phyloP scores from a whole-genome alignment of 2,888 invertebrate species.

The Parelbella ahira region DNA sequence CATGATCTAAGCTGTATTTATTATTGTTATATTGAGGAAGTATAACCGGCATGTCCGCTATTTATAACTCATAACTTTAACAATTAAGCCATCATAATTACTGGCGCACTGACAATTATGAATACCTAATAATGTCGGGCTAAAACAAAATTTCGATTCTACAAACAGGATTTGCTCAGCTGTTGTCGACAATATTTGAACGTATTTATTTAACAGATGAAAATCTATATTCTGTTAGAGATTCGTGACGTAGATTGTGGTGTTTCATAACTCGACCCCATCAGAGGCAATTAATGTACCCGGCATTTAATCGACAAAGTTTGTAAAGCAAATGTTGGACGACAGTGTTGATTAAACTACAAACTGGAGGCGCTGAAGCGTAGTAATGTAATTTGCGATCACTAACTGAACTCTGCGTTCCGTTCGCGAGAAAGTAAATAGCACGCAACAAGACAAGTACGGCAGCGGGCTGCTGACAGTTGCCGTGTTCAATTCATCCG shows the following conservation, averaged over 20 bases:
- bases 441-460: conserved; percentile 13
- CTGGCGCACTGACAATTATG: neutral
- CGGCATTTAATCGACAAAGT: conserved; percentile 29
- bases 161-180: too few species aligned
- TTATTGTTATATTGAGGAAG: neutral
- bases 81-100: neutral
- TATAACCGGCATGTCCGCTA: too few species aligned
- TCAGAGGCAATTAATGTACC: conserved; percentile 28
- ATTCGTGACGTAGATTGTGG: too few species aligned
- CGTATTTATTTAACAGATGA: too few species aligned
- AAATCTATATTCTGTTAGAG: too few species aligned
- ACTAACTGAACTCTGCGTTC: conserved; percentile 13
- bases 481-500: conserved; percentile 32
- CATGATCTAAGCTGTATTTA: too few species aligned
- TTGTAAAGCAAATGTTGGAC: conserved; percentile 24
- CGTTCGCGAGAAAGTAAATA: conserved; percentile 16
- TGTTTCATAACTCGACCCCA: conserved; percentile 4
- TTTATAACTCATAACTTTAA: too few species aligned
- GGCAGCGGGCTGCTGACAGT: too few species aligned
- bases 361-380: conserved; percentile 5
- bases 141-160: too few species aligned
- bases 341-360: conserved; percentile 16
- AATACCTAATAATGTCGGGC: too few species aligned
- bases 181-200: too few species aligned
- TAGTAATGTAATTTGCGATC: conserved; percentile 21